Percentiles rank a stretch among this genome's conserved stretches.
phyloP scores from a whole-genome alignment of 2,888 invertebrate species.

The Agonopterix heracliana region DNA sequence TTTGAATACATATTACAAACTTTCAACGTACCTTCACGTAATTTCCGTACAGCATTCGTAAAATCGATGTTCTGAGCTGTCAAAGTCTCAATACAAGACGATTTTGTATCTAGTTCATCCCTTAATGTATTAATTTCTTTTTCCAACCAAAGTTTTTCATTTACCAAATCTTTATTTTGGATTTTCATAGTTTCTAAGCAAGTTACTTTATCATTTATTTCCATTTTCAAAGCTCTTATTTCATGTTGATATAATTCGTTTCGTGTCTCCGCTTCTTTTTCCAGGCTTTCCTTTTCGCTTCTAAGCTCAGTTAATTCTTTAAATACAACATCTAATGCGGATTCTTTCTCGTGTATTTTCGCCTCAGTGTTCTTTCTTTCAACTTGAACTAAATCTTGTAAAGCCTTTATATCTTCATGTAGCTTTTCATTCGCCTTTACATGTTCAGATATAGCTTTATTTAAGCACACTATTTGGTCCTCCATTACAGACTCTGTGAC shows the following conservation, averaged over 20 bases:
- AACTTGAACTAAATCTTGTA: constrained; percentile 20
- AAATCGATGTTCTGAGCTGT: constrained; percentile 23
- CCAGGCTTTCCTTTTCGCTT: constrained; percentile 3
- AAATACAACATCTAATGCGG: constrained; percentile 3
- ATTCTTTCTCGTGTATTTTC: constrained; percentile 23
- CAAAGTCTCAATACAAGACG: constrained; percentile 16
- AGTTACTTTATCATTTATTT: constrained; percentile 17
- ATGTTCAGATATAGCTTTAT: constrained; percentile 34
- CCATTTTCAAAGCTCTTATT: constrained; percentile 7
- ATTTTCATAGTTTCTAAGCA: neutral
- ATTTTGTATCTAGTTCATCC: constrained; percentile 21
- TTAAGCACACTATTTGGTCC: constrained; percentile 40
- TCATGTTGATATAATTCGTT: constrained; percentile 3
- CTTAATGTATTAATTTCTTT: constrained; percentile 4
- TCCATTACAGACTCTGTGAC: constrained; percentile 57
- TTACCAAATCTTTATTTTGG: constrained; percentile 5
- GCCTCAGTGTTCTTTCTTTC: constrained; percentile 20
- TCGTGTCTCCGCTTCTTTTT: constrained; percentile 3
- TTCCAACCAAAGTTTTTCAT: neutral
- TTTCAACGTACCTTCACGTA: constrained; percentile 29
- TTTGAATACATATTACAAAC: too few relatives aligned
- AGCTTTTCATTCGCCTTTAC: constrained; percentile 29
- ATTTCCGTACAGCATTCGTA: constrained; percentile 17
- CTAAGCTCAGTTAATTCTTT: constrained; percentile 10
- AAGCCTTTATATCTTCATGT: constrained; percentile 26